phyloP scores from a whole-genome alignment of 1,140 invertebrate genomes.

The Drosophila rhopaloa region DNA sequence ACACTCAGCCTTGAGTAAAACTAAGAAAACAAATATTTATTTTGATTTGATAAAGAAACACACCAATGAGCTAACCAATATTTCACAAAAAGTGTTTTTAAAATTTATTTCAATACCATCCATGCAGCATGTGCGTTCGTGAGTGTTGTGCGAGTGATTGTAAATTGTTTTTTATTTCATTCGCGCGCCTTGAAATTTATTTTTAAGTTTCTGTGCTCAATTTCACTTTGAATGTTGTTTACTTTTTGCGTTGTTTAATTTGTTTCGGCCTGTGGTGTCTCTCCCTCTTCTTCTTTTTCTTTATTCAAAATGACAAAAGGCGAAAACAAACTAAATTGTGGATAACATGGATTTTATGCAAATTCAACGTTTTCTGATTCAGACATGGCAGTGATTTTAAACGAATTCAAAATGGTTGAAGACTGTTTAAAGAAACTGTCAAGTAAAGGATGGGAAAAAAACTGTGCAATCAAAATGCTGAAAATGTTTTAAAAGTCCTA shows the following conservation, averaged over 20 bases:
- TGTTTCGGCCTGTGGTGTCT: slow-evolving; percentile 37
- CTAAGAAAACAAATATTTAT: background rate
- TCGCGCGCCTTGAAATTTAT: slow-evolving; percentile 75
- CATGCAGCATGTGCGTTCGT: slow-evolving; percentile 2
- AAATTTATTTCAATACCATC: slow-evolving; percentile 33
- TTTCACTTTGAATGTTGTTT: slow-evolving; percentile 71
- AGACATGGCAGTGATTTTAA: slow-evolving; percentile 27
- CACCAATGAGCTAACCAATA: slow-evolving; percentile 21
- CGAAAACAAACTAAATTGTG: slow-evolving; percentile 52
- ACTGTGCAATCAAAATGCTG: slow-evolving; percentile 4
- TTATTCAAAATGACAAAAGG: slow-evolving; percentile 54
- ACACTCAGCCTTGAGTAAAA: background rate
- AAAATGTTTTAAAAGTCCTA: background rate
- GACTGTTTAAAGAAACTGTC: slow-evolving; percentile 23
- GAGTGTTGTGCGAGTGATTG: slow-evolving; percentile 28
- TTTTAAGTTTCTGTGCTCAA: slow-evolving; percentile 79
- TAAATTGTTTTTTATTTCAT: slow-evolving; percentile 67
- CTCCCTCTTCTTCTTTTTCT: slow-evolving; percentile 27
- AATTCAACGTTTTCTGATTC: slow-evolving; percentile 43
- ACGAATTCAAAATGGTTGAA: slow-evolving; percentile 43
- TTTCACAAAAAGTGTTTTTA: slow-evolving; percentile 42
- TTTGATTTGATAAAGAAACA: background rate
- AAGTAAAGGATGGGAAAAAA: slow-evolving; percentile 4
- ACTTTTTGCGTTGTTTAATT: slow-evolving; percentile 80
- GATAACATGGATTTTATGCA: slow-evolving; percentile 57